These are phyloP conservation scores for Drosophila setifemur DNA, from an alignment of 1,140 invertebrate species.

Conservation along the genomic window DNA sequence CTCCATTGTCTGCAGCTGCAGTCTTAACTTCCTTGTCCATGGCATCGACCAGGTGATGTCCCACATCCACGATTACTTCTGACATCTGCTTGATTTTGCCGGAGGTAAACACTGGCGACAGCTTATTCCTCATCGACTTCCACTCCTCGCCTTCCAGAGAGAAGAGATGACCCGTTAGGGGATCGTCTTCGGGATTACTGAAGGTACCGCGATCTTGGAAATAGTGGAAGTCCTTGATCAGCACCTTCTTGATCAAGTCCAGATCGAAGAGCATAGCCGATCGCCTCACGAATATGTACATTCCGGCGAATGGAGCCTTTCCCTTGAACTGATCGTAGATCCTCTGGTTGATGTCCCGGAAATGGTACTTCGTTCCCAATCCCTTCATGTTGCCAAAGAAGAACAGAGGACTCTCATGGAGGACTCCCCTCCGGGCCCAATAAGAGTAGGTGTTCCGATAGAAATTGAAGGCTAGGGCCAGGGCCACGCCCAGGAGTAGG, in stretches of 20 bases:
- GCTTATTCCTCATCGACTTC: slow-evolving; percentile 83
- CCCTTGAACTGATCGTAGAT: slow-evolving; percentile 74
- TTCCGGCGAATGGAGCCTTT: slow-evolving; percentile 47
- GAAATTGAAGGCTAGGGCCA: slow-evolving; percentile 24
- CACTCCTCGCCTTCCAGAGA: slow-evolving; percentile 83
- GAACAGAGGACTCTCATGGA: slow-evolving; percentile 63
- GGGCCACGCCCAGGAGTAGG: slow-evolving; percentile 25
- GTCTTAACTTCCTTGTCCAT: slow-evolving; percentile 25
- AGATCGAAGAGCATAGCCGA: slow-evolving; percentile 53
- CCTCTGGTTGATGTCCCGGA: slow-evolving; percentile 51
- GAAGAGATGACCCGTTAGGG: slow-evolving; percentile 84
- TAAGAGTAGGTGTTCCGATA: slow-evolving; percentile 56
- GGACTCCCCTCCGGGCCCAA: slow-evolving; percentile 82
- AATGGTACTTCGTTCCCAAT: slow-evolving; percentile 32
- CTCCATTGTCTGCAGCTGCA: slow-evolving; percentile 73
- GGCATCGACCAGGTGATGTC: slow-evolving; percentile 43
- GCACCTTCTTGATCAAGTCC: slow-evolving; percentile 67
- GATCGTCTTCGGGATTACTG: slow-evolving; percentile 83
- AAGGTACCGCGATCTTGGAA: slow-evolving; percentile 83
- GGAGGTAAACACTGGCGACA: slow-evolving; percentile 85
- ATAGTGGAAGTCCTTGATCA: slow-evolving; percentile 76
- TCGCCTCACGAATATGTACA: slow-evolving; percentile 48
- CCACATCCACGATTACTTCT: slow-evolving; percentile 73
- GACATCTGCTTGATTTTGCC: slow-evolving; percentile 85
- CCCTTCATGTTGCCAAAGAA: slow-evolving; percentile 73